Evolutionary conservation across 2,888 invertebrate species (phyloP).

Genomic region (Apodemia zela): DNA sequence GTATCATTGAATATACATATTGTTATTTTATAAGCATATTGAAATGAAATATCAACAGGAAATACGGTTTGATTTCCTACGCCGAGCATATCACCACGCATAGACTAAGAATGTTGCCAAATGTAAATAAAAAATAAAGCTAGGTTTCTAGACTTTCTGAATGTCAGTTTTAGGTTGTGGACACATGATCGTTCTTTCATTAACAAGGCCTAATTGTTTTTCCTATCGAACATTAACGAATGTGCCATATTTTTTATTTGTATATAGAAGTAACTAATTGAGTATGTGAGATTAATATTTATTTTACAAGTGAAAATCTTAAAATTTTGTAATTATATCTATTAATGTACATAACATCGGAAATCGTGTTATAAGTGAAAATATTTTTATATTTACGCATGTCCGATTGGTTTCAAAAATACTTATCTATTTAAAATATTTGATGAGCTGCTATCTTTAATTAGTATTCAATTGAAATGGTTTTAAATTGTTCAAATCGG

Average conservation of each 20-base stretch:
- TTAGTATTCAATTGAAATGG: too few relatives aligned
- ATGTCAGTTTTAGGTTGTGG: slow-evolving; percentile 56
- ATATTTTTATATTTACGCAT: not conserved
- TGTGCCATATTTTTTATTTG: slow-evolving; percentile 34
- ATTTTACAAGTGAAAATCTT: not conserved
- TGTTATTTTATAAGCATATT: slow-evolving; percentile 61
- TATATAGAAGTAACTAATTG: slow-evolving; percentile 19
- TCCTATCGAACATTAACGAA: slow-evolving; percentile 23
- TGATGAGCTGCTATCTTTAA: not conserved
- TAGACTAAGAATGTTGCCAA: slow-evolving; percentile 76
- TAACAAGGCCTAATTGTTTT: slow-evolving; percentile 40
- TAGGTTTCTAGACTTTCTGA: slow-evolving; percentile 48
- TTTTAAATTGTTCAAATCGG: too few relatives aligned
- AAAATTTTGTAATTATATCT: not conserved
- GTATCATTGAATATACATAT: slow-evolving; percentile 56
- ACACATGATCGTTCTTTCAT: slow-evolving; percentile 40
- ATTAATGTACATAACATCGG: not conserved
- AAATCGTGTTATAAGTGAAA: not conserved
- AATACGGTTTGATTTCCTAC: slow-evolving; percentile 57
- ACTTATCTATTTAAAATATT: not conserved
- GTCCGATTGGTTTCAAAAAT: not conserved
- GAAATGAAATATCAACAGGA: slow-evolving; percentile 60
- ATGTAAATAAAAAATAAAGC: slow-evolving; percentile 58
- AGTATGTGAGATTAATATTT: not conserved
- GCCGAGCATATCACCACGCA: slow-evolving; percentile 71